A percentile compares a stretch with the other conserved stretches of the same genome.
phyloP scores from a whole-genome alignment of 1,140 invertebrate species.

The Melitaea cinxia region DNA sequence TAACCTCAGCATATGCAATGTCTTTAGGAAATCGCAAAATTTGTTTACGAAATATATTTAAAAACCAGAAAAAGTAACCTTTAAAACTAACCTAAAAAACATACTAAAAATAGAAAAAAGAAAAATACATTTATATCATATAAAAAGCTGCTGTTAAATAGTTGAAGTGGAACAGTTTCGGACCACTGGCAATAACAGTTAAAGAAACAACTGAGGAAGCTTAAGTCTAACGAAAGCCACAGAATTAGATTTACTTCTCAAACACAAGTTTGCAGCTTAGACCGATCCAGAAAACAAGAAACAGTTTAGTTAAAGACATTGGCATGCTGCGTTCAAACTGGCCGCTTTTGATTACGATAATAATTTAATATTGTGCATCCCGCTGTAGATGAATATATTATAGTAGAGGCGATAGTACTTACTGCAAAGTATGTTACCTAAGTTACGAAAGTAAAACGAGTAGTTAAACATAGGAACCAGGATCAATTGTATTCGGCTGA shows the following conservation, averaged over 20 bases:
- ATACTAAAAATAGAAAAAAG: not conserved
- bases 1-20: too few relatives aligned
- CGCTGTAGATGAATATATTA: too few relatives aligned
- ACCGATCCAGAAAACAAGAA: not conserved
- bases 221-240: not conserved
- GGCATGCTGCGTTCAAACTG: not conserved
- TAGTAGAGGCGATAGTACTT: too few relatives aligned
- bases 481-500: too few relatives aligned
- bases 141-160: not conserved
- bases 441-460: too few relatives aligned
- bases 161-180: not conserved
- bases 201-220: not conserved
- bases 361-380: too few relatives aligned
- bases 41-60: too few relatives aligned
- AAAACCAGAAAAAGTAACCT: too few relatives aligned
- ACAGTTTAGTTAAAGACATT: constrained; percentile 1
- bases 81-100: not conserved
- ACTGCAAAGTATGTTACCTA: too few relatives aligned
- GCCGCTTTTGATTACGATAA: not conserved
- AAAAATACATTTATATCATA: not conserved
- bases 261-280: constrained; percentile 2
- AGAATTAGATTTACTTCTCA: constrained; percentile 1
- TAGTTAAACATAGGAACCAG: too few relatives aligned
- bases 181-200: not conserved
- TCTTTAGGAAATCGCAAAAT: too few relatives aligned